These are phyloP conservation scores for Ephialtes manifestator DNA, from an alignment of 2,888 invertebrate genomes.

Conservation along the genomic window DNA sequence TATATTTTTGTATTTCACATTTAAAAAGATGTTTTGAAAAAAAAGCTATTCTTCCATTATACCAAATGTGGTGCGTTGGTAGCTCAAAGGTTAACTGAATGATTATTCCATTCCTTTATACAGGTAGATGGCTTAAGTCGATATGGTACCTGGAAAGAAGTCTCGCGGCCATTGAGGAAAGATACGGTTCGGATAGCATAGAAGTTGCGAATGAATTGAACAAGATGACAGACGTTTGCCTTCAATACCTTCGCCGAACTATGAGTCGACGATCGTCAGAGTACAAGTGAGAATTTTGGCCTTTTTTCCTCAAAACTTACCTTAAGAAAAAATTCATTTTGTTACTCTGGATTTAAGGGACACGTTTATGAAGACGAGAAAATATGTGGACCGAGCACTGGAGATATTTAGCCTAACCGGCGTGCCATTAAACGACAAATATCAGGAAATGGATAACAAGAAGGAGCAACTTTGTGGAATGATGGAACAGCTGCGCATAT, in stretches of 20 bases:
- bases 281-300: constrained; percentile 74
- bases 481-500: constrained; percentile 77
- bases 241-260: constrained; percentile 85
- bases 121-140: constrained; percentile 84
- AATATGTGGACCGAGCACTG: constrained; percentile 87
- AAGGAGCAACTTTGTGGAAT: constrained; percentile 85
- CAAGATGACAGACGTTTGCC: constrained; percentile 89
- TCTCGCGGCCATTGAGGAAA: constrained; percentile 88
- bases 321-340: neutral
- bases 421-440: constrained; percentile 87
- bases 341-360: constrained; percentile 82
- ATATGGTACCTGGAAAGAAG: constrained; percentile 87
- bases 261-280: constrained; percentile 70
- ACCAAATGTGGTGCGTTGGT: too few species aligned
- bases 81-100: neutral
- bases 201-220: constrained; percentile 90
- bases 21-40: neutral
- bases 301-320: constrained; percentile 12
- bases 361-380: constrained; percentile 86
- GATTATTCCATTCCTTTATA: constrained; percentile 69
- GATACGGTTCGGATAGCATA: constrained; percentile 89
- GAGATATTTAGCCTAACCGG: constrained; percentile 87
- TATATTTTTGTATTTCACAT: too few species aligned
- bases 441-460: constrained; percentile 85
- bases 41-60: neutral